Evolutionary conservation across 2,113 vertebrate genomes (phyloP), one percentile per base, ranked within the genome.

Genomic region (Raja brachyura): DNA sequence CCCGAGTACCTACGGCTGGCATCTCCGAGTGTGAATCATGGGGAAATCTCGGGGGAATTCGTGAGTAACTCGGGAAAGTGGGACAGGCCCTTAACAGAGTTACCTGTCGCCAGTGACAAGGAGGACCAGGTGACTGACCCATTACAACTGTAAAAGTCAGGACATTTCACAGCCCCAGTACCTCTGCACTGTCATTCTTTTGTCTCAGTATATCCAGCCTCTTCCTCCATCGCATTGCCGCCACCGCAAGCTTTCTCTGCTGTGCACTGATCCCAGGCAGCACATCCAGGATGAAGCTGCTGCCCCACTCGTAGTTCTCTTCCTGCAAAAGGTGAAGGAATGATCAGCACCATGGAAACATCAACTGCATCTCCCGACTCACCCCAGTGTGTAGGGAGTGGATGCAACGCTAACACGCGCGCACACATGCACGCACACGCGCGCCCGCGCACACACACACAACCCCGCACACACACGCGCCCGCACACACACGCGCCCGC

Each of bases 241-340:
- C 97, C 0, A 97, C 94, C 0, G 98, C 99, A 93, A 99, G 95
- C 93, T 96, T 97, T 94, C 95, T 98, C 94, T 99, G 98, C 94
- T 98, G 98, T 22, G 96, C 94, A 39, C 93, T 98, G 95, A 99
- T 97, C 94, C 96, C 97, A 94, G 97, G 94, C 93, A 99, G 94
- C 76, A 95, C 98, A 11, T 97, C 97, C 78, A 99, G 96, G 94
- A 99, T 96, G 81, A 96, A 97, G 93, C 95, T 96, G 88, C 96
- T 98, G 94, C 99, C 99, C 99, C 98, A 99, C 93, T 99, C 99
- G 31, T 98, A 99, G 70, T 98, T 97, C 93, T 99, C 98, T 95
- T 99, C 99, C 99, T 99, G 94, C 16, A 95, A 79, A 93, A 61
- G 48, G 18, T 73, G 18, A 66, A 76, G n/a, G 8, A 56, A 93